phyloP scores from a whole-genome alignment of 2,888 invertebrate genomes.

The Brachylomia viminalis region DNA sequence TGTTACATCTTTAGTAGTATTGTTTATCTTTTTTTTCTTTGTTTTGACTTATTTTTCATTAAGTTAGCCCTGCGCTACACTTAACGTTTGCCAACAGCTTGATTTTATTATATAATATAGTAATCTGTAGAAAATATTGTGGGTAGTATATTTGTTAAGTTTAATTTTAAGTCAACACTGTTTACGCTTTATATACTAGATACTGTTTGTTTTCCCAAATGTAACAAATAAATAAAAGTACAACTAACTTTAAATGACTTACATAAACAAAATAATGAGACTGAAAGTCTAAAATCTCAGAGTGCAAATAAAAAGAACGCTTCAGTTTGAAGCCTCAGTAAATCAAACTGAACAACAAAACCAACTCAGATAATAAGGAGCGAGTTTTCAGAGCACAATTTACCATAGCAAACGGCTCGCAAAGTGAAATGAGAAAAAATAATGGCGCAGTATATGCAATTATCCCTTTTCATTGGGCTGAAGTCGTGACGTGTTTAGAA shows the following conservation, averaged over 20 bases:
- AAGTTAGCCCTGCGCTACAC: too few species aligned
- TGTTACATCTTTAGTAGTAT: too few species aligned
- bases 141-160: too few species aligned
- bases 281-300: not conserved
- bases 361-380: slow-evolving; percentile 52
- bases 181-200: too few species aligned
- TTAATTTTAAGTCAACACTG: too few species aligned
- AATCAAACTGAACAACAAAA: slow-evolving; percentile 47
- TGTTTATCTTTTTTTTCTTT: too few species aligned
- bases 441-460: slow-evolving; percentile 80
- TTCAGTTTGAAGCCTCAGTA: slow-evolving; percentile 36
- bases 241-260: not conserved
- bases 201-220: too few species aligned
- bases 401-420: slow-evolving; percentile 75
- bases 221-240: too few species aligned
- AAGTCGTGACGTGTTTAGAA: slow-evolving; percentile 63
- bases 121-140: too few species aligned
- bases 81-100: too few species aligned
- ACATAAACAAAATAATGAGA: not conserved
- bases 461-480: slow-evolving; percentile 82
- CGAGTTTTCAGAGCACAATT: slow-evolving; percentile 76
- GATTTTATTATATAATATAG: too few species aligned
- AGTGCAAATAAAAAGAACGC: slow-evolving; percentile 10
- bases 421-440: slow-evolving; percentile 82
- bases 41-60: too few species aligned